Evolutionary conservation across 2,113 vertebrate genomes (phyloP).

Genomic region (Ibidorhyncha struthersii): DNA sequence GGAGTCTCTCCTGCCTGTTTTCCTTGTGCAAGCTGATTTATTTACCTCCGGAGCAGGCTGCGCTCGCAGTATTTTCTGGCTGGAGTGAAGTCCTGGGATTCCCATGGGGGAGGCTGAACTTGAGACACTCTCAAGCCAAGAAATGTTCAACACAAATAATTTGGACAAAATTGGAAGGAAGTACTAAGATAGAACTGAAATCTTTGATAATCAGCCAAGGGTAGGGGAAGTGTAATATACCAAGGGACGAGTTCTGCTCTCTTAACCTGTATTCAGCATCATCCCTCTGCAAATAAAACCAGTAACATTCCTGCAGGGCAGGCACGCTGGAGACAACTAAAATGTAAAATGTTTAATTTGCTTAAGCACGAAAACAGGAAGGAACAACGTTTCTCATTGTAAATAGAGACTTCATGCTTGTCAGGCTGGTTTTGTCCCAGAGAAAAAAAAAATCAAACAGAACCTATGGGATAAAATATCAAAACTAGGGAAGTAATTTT

Average conservation of each 20-base stretch:
- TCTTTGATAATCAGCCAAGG: constrained; percentile 26
- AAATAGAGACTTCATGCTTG: neutral
- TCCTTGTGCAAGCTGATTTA: neutral
- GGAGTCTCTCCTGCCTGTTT: neutral
- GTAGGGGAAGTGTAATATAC: constrained; percentile 34
- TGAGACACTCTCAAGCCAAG: neutral
- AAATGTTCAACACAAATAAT: constrained; percentile 27
- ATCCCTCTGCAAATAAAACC: constrained; percentile 34
- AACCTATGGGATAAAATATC: neutral
- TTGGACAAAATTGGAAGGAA: constrained; percentile 21
- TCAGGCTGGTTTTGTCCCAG: neutral
- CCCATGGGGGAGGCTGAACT: neutral
- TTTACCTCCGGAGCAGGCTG: neutral
- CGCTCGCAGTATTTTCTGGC: neutral
- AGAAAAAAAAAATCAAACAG: neutral
- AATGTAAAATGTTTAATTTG: constrained; percentile 1
- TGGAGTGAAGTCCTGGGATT: neutral
- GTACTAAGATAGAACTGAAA: neutral
- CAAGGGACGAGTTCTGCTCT: neutral
- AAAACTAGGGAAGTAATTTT: neutral
- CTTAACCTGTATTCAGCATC: neutral
- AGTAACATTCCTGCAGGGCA: constrained; percentile 32
- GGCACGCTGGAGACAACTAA: neutral
- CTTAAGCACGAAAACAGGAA: constrained; percentile 9
- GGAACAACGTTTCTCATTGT: constrained; percentile 1